Percentiles rank a stretch among this genome's conserved stretches.
These are phyloP conservation scores for Operophtera brumata DNA, from an alignment of 2,888 invertebrate species.

Conservation along the genomic window DNA sequence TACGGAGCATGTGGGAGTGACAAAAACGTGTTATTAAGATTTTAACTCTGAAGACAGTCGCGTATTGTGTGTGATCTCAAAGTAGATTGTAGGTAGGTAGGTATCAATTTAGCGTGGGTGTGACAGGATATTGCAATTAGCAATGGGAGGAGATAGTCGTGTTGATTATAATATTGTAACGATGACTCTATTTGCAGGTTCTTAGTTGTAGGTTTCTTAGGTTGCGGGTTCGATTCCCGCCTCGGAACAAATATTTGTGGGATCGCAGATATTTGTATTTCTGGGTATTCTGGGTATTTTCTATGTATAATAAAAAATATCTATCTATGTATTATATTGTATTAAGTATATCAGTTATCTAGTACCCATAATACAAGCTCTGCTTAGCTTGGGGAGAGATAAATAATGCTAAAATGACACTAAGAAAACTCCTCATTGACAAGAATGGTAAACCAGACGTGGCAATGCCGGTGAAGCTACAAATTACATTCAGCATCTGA, in stretches of 20 bases:
- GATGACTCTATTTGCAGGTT: slow-evolving; percentile 5
- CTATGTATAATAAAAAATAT: too few relatives aligned
- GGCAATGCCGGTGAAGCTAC: slow-evolving; percentile 43
- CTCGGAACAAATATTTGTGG: too few relatives aligned
- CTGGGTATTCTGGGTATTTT: too few relatives aligned
- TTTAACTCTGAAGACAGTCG: slow-evolving; percentile 52
- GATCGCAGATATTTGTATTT: too few relatives aligned
- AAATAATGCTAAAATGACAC: too few relatives aligned
- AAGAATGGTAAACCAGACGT: background rate
- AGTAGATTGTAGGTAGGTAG: slow-evolving; percentile 22
- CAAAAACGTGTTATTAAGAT: slow-evolving; percentile 60
- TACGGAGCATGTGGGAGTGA: slow-evolving; percentile 47
- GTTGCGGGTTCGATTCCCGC: too few relatives aligned
- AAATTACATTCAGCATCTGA: slow-evolving; percentile 54
- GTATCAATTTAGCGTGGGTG: slow-evolving; percentile 24
- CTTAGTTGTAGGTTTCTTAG: too few relatives aligned
- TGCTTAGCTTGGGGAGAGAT: too few relatives aligned
- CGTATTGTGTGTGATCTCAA: slow-evolving; percentile 31
- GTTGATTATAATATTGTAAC: background rate
- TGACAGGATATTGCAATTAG: slow-evolving; percentile 28
- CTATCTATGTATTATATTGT: too few relatives aligned
- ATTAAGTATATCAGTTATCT: too few relatives aligned
- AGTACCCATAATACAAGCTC: too few relatives aligned
- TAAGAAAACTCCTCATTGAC: too few relatives aligned
- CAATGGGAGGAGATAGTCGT: slow-evolving; percentile 11